Base-by-base conservation (phyloP, 2,888 invertebrate species). In the Athripsodes cinereus region DNA sequence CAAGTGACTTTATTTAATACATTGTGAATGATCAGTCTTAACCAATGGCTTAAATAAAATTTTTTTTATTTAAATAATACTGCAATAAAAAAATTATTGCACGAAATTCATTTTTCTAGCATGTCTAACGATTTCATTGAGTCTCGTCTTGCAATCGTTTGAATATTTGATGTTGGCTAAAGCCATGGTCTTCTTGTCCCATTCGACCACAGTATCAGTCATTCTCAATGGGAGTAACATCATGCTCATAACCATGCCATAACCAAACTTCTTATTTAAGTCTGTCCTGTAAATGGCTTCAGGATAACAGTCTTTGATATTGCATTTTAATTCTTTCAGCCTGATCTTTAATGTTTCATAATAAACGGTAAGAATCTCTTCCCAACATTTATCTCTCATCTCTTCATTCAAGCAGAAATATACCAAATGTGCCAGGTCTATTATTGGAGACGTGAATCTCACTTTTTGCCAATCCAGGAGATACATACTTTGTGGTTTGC, bases 381-480 rank as follows among this genome's bases (percentile, higher is more conserved):
- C 51, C 44, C 22, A 54, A 22, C 50, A 20, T 13, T 53, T 34
- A 13, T 22, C 50, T 34, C 58, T 58, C 16, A 49, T 22, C n/a
- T 19, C 31, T 47, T 58, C 51, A 22, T 58, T 53, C 18, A 53
- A 49, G 44, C 53, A 34, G 18, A 26, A 34, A 21, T 19, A 58
- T 11, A 58, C 11, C n/a, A 54, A 2, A 22, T 58, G 53, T 10
- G 53, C 18, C 1, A 57, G 20, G 40, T 57, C 57, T 22, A 20
- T 47, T 5, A 49, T 26, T 8, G 57, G 57, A 10, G 61, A 58
- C 2, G 61, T 22, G 6, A 47, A 44, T 20, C 44, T 52, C n/a
- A 52, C 20, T 8, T 50, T 48, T 44, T 61, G 61, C 61, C 61
- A 61, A 22, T 61, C 61, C 18, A 61, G 19, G 3, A 58, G 16